Evolutionary conservation across 2,888 invertebrate species (phyloP).

Genomic region (Athalia circularis): DNA sequence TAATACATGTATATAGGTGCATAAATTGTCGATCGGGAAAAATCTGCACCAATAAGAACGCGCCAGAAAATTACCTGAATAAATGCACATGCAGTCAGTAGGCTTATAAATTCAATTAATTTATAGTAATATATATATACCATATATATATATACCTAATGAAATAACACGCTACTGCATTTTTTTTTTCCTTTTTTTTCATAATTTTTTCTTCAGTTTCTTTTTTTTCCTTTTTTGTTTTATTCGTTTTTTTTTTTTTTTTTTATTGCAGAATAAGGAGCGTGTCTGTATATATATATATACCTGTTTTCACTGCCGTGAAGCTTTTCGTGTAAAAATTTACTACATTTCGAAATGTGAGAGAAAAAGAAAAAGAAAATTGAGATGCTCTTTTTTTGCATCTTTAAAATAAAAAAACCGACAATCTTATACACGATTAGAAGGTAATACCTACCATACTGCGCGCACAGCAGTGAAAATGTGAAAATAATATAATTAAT

Average conservation of each 20-base stretch:
- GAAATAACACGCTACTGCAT: neutral
- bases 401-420: too few relatives aligned
- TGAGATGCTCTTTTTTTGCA: too few relatives aligned
- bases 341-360: too few relatives aligned
- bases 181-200: neutral
- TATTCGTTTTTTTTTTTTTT: neutral
- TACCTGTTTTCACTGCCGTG: too few relatives aligned
- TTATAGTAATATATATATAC: neutral
- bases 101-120: slow-evolving; percentile 22
- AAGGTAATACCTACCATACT: too few relatives aligned
- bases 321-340: too few relatives aligned
- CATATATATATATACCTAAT: neutral
- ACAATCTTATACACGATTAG: too few relatives aligned
- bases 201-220: neutral
- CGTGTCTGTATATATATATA: neutral
- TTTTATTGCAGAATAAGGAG: neutral
- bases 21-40: neutral
- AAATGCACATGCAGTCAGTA: slow-evolving; percentile 47
- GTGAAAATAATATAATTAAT: too few relatives aligned
- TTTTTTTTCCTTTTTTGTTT: neutral
- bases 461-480: too few relatives aligned
- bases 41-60: slow-evolving; percentile 18
- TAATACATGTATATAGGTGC: too few relatives aligned
- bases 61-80: slow-evolving; percentile 43
- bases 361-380: too few relatives aligned